These are phyloP conservation scores for Tenthredo notha DNA, from an alignment of 2,888 invertebrate genomes.

Conservation along the genomic window DNA sequence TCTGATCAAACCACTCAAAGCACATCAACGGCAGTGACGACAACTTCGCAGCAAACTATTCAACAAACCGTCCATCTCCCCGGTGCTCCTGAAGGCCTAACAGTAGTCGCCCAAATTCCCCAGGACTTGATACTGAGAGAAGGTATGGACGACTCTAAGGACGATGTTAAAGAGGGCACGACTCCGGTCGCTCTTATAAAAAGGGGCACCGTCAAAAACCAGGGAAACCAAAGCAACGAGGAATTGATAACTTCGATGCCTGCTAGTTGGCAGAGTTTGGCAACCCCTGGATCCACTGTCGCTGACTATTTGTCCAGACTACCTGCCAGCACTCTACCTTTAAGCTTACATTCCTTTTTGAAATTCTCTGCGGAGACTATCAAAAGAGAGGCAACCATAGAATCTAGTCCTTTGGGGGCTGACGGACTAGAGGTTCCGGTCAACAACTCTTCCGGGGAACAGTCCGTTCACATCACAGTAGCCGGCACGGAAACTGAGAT, in stretches of 20 bases:
- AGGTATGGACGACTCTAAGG: slow-evolving; percentile 77
- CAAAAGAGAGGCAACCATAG: slow-evolving; percentile 79
- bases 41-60: slow-evolving; percentile 76
- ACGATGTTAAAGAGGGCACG: slow-evolving; percentile 77
- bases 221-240: slow-evolving; percentile 73
- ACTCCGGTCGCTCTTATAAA: slow-evolving; percentile 80
- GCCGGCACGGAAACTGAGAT: slow-evolving; percentile 79
- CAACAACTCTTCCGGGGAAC: slow-evolving; percentile 74
- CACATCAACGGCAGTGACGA: slow-evolving; percentile 76
- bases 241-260: slow-evolving; percentile 79
- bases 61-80: slow-evolving; percentile 77
- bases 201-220: slow-evolving; percentile 77
- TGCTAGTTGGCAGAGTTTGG: slow-evolving; percentile 80
- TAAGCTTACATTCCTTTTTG: slow-evolving; percentile 83
- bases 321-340: slow-evolving; percentile 80
- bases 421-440: slow-evolving; percentile 75
- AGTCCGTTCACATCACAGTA: slow-evolving; percentile 79
- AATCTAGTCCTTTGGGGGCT: slow-evolving; percentile 77
- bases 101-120: slow-evolving; percentile 85
- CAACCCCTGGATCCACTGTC: slow-evolving; percentile 78
- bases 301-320: slow-evolving; percentile 80
- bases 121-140: slow-evolving; percentile 85
- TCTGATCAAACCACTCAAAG: slow-evolving; percentile 77
- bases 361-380: slow-evolving; percentile 83
- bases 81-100: slow-evolving; percentile 83